Conservation (phyloP, 2,113 vertebrate genomes). For the Chloropsis hardwickii region DNA sequence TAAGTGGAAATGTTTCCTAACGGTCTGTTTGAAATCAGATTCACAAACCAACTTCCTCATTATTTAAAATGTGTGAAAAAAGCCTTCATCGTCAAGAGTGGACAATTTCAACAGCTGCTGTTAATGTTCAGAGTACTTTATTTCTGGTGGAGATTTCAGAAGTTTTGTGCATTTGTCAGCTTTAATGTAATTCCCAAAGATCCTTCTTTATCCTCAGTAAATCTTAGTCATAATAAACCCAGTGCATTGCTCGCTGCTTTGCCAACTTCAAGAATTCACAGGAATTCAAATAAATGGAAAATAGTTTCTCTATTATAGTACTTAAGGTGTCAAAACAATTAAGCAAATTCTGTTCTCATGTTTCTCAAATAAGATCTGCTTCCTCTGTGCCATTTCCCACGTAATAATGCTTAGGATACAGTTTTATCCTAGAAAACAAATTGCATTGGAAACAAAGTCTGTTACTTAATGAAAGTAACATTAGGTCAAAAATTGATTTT, state of each 20-base stretch:
- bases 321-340: conserved; percentile 63
- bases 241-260: not conserved
- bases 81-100: not conserved
- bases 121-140: not conserved
- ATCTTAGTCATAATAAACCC: conserved; percentile 39
- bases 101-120: conserved; percentile 2
- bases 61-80: not conserved
- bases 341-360: conserved; percentile 45
- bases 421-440: conserved; percentile 42
- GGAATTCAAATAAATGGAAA: conserved; percentile 37
- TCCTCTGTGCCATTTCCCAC: conserved; percentile 26
- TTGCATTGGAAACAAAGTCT: conserved; percentile 42
- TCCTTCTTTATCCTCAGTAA: conserved; percentile 27
- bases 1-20: conserved; percentile 74
- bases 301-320: conserved; percentile 32
- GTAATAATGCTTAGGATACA: not conserved
- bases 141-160: conserved; percentile 14
- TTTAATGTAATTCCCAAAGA: conserved; percentile 33
- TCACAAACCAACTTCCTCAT: not conserved
- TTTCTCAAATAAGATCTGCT: conserved; percentile 35
- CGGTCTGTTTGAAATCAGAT: not conserved
- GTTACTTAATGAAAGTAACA: conserved; percentile 55
- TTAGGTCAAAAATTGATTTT: conserved; percentile 65
- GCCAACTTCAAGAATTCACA: not conserved
- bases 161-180: conserved; percentile 12